Percentiles rank a stretch among this genome's conserved stretches.
These are phyloP conservation scores for Orius laevigatus DNA, from an alignment of 1,140 invertebrate genomes.

Conservation along the genomic window DNA sequence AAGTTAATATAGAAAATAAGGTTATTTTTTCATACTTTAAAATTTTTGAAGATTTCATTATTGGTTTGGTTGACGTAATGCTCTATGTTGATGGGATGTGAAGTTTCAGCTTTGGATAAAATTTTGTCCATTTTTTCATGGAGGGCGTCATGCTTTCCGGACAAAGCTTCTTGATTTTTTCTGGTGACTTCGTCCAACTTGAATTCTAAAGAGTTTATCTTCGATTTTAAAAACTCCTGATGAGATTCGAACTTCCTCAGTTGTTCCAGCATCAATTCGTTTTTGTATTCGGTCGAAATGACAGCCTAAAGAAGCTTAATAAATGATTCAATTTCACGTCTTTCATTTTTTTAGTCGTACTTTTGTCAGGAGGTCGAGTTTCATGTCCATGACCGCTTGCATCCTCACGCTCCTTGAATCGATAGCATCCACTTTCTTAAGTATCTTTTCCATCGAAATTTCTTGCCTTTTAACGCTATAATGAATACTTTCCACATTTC, in stretches of 20 bases:
- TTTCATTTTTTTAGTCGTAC: slow-evolving; percentile 7
- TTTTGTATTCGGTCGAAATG: slow-evolving; percentile 17
- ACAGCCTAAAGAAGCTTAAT: slow-evolving; percentile 12
- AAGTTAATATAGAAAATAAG: neutral
- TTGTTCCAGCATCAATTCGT: slow-evolving; percentile 28
- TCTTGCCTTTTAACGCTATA: slow-evolving; percentile 6
- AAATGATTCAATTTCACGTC: neutral
- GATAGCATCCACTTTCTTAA: slow-evolving; percentile 2
- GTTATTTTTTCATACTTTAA: slow-evolving; percentile 3
- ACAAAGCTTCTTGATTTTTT: slow-evolving; percentile 16
- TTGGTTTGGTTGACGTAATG: neutral
- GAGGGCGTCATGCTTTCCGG: neutral
- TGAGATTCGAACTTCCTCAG: slow-evolving; percentile 27
- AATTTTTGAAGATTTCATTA: neutral
- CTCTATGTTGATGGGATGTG: neutral
- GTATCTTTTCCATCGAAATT: neutral
- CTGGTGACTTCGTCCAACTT: slow-evolving; percentile 24
- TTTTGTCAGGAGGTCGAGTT: slow-evolving; percentile 19
- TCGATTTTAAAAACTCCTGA: slow-evolving; percentile 28
- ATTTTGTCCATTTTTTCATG: neutral
- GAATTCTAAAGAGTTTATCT: slow-evolving; percentile 26
- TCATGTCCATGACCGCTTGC: slow-evolving; percentile 1
- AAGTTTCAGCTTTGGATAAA: neutral
- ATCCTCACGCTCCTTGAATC: slow-evolving; percentile 8
- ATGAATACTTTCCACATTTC: neutral